A percentile compares a stretch with the other conserved stretches of the same genome.
Evolutionary conservation across 2,113 vertebrate genomes (phyloP).

Genomic region (Pterocles orientalis): DNA sequence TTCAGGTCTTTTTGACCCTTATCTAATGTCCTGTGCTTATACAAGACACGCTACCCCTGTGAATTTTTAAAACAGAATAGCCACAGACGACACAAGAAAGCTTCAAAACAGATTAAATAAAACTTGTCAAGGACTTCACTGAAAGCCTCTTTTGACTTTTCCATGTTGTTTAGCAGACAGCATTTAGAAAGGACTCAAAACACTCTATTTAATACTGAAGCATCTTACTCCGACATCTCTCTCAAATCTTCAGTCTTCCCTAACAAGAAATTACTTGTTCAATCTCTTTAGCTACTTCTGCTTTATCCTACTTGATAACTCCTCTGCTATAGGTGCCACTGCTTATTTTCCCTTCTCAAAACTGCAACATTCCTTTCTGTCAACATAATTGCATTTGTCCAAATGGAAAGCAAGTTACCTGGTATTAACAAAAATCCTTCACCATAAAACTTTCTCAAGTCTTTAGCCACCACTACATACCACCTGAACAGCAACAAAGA

Average conservation of each 20-base stretch:
- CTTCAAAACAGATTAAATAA: background rate
- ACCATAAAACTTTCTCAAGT: background rate
- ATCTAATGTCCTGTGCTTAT: background rate
- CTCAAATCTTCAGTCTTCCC: background rate
- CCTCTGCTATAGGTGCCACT: background rate
- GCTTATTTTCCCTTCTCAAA: background rate
- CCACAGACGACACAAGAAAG: background rate
- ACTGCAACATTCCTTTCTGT: background rate
- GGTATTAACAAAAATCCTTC: background rate
- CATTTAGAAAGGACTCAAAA: background rate
- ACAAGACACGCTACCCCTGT: background rate
- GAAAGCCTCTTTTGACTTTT: background rate
- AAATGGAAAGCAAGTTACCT: background rate
- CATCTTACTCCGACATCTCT: background rate
- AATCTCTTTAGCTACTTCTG: background rate
- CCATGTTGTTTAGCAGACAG: background rate
- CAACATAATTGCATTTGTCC: background rate
- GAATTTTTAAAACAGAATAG: background rate
- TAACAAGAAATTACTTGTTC: background rate
- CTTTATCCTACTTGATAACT: background rate
- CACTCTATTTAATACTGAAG: background rate
- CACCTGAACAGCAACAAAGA: background rate
- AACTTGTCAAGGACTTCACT: background rate
- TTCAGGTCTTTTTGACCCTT: background rate
- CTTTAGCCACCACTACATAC: background rate